These are phyloP conservation scores for Thalassarche chlororhynchos DNA, from an alignment of 2,113 vertebrate species.

Conservation along the genomic window DNA sequence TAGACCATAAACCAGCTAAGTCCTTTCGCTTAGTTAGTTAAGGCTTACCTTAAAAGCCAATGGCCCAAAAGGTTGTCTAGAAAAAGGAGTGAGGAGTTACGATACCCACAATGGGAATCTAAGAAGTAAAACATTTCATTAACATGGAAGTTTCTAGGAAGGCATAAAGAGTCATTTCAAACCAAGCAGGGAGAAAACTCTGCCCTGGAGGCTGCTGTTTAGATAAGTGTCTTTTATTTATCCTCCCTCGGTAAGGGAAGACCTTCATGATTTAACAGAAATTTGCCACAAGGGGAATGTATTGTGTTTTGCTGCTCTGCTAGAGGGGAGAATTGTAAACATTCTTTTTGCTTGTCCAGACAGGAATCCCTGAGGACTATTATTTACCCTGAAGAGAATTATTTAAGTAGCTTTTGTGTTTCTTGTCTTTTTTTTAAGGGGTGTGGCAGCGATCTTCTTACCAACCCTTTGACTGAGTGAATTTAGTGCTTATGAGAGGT, in stretches of 20 bases:
- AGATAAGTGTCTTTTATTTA: constrained; percentile 26
- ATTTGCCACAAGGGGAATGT: background rate
- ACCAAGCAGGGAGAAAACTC: background rate
- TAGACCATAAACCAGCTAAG: background rate
- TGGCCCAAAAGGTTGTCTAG: background rate
- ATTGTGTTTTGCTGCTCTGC: constrained; percentile 25
- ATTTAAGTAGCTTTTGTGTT: constrained; percentile 55
- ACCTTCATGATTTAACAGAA: constrained; percentile 22
- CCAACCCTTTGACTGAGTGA: background rate
- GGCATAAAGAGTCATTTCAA: background rate
- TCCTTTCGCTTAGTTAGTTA: background rate
- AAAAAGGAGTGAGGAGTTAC: background rate
- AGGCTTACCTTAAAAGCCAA: background rate
- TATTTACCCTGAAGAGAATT: constrained; percentile 40
- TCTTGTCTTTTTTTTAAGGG: background rate
- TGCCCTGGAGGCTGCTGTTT: constrained; percentile 6
- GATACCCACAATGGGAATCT: background rate
- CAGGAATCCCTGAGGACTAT: constrained; percentile 39
- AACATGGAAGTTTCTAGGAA: background rate
- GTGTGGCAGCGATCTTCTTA: constrained; percentile 14
- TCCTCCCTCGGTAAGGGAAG: background rate
- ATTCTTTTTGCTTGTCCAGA: constrained; percentile 54
- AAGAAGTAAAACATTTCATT: background rate
- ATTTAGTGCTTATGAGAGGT: constrained; percentile 24
- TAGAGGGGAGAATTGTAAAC: constrained; percentile 47